Evolutionary conservation across 2,888 invertebrate genomes (phyloP).

Genomic region (Pimpla rufipes): DNA sequence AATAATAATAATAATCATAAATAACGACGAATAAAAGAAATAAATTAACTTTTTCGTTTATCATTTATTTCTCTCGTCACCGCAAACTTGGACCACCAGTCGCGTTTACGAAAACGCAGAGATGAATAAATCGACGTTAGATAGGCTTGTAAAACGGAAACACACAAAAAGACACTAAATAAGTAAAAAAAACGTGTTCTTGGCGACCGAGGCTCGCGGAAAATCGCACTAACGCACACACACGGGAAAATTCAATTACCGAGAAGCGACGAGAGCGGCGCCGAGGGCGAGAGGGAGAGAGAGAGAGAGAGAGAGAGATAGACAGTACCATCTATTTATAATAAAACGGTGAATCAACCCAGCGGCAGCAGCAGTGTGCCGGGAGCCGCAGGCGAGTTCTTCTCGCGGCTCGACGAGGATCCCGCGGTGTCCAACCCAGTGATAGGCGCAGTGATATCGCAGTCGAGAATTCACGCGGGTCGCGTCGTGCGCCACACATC

Average conservation of each 20-base stretch:
- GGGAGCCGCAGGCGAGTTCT: neutral
- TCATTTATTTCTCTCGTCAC: neutral
- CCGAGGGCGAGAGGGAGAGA: conserved; percentile 63
- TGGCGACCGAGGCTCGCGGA: conserved; percentile 34
- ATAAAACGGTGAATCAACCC: conserved; percentile 69
- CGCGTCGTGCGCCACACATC: neutral
- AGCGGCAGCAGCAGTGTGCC: conserved; percentile 39
- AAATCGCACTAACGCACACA: conserved; percentile 10
- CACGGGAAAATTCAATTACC: conserved; percentile 13
- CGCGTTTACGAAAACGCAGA: too few species aligned
- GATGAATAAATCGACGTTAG: neutral
- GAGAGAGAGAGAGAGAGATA: conserved; percentile 66
- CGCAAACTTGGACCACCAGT: too few species aligned
- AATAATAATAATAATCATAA: conserved; percentile 12
- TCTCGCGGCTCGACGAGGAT: neutral
- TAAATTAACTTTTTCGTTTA: neutral
- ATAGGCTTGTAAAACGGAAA: too few species aligned
- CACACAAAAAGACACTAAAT: neutral
- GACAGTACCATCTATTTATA: conserved; percentile 63
- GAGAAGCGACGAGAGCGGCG: conserved; percentile 32
- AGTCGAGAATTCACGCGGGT: neutral
- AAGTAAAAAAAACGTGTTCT: conserved; percentile 19
- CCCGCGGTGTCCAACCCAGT: neutral
- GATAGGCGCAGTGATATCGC: neutral
- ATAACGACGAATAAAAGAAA: neutral